These are phyloP conservation scores for Lamellibrachia satsuma DNA, from an alignment of 2,888 invertebrate genomes.

Conservation along the genomic window DNA sequence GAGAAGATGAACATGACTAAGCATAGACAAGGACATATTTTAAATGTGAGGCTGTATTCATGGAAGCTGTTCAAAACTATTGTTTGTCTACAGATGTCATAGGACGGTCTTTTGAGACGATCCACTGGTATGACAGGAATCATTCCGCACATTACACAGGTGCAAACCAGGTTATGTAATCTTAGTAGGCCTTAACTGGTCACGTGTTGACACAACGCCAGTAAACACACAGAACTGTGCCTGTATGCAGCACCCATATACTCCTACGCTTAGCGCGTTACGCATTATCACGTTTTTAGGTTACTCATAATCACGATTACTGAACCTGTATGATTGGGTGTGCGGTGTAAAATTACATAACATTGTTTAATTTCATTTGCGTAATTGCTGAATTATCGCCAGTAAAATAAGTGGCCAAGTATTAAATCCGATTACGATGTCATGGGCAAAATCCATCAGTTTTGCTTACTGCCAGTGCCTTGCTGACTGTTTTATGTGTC, in stretches of 20 bases:
- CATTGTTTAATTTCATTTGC: too few relatives aligned
- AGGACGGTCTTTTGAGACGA: neutral
- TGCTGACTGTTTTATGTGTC: neutral
- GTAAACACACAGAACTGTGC: neutral
- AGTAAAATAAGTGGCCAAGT: neutral
- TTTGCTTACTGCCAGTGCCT: neutral
- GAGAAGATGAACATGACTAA: neutral
- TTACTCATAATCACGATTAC: neutral
- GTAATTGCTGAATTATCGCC: neutral
- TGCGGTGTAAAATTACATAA: too few relatives aligned
- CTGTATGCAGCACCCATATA: neutral
- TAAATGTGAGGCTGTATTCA: neutral
- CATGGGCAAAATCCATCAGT: neutral
- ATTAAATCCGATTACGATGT: neutral
- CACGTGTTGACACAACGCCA: neutral
- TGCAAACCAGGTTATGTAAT: neutral
- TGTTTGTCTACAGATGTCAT: neutral
- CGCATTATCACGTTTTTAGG: neutral
- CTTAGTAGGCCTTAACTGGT: neutral
- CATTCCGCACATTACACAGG: neutral
- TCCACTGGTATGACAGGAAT: neutral
- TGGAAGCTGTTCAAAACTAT: neutral
- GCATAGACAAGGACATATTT: neutral
- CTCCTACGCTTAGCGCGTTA: neutral
- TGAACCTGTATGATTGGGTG: neutral